Evolutionary conservation across 1,140 invertebrate species (phyloP).

Genomic region (Melitaea cinxia): DNA sequence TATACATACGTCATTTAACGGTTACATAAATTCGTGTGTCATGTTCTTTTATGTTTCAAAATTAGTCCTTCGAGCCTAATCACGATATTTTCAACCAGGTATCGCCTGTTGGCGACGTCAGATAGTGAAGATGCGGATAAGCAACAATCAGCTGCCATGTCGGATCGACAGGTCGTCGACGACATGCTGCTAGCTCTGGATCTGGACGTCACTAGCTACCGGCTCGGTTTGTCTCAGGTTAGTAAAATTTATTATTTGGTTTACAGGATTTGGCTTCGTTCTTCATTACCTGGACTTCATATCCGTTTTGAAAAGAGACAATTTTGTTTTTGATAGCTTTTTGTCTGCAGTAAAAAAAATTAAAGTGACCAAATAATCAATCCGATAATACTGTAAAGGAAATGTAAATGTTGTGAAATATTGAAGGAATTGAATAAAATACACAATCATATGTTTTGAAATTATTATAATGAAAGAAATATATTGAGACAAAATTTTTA

Average conservation of each 20-base stretch:
- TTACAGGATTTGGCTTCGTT: not conserved
- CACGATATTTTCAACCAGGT: slow-evolving; percentile 64
- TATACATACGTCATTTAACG: too few relatives aligned
- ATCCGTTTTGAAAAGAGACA: not conserved
- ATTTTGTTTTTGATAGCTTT: not conserved
- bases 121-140: slow-evolving; percentile 70
- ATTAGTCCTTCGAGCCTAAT: not conserved
- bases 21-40: too few relatives aligned
- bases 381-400: too few relatives aligned
- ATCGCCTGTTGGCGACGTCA: slow-evolving; percentile 86
- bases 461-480: too few relatives aligned
- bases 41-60: too few relatives aligned
- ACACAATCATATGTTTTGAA: too few relatives aligned
- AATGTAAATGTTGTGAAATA: too few relatives aligned
- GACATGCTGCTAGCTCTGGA: slow-evolving; percentile 93
- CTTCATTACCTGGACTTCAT: too few relatives aligned
- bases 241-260: slow-evolving; percentile 51
- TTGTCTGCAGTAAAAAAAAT: not conserved
- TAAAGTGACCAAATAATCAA: too few relatives aligned
- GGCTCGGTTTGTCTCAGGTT: slow-evolving; percentile 96
- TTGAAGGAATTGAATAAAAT: too few relatives aligned
- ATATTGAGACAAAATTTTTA: too few relatives aligned
- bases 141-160: slow-evolving; percentile 55
- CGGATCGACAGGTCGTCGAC: slow-evolving; percentile 83
- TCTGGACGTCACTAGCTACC: slow-evolving; percentile 92